Evolutionary conservation across 2,888 invertebrate genomes (phyloP), one percentile per base, ranked within the genome.

Genomic region (Eupithecia tripunctaria): DNA sequence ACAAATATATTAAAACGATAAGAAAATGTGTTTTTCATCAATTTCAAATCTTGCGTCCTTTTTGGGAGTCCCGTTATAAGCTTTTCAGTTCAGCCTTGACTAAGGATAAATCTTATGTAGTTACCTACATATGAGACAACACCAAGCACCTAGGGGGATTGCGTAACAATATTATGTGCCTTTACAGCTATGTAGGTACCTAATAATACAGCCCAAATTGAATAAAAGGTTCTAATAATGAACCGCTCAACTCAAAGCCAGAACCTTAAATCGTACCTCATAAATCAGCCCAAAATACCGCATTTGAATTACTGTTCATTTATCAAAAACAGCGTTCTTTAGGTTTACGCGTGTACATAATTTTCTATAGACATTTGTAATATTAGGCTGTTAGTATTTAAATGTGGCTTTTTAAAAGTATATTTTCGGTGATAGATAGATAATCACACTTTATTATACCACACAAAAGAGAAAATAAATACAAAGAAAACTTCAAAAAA

Each of bases 201-300:
- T 14, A 38, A n/a, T 63, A 32, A 32, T 36, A 63, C 10, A 38
- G 38, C 21, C 38, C 14, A 25, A 64, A 36, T 64, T 64, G 21
- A 21, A 64, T 64, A 64, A 64, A 64, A 64, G 32, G 36, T 36
- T 64, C 21, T 64, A 64, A 64, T 64, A 64, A 64, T 64, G 64
- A 64, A 38, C 63, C 27, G 27, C 60, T 32, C 36, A 47, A 18
- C 56, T 43, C 29, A 66, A 66, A 68, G n/a, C 32, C 67, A 71
- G 47, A 68, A 21, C 56, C 66, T 69, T 59, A 71, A 71, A 71
- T 69, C 56, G 62, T 29, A 60, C 66, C 62, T 38, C 71, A 74
- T 78, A 77, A 78, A 78, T 78, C 74, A 76, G 71, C 41, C 36
- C 62, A 21, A 12, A 72, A 67, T 67, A 67, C 70, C 68, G 59